phyloP scores from a whole-genome alignment of 1,140 invertebrate species.

The Colletes latitarsis region DNA sequence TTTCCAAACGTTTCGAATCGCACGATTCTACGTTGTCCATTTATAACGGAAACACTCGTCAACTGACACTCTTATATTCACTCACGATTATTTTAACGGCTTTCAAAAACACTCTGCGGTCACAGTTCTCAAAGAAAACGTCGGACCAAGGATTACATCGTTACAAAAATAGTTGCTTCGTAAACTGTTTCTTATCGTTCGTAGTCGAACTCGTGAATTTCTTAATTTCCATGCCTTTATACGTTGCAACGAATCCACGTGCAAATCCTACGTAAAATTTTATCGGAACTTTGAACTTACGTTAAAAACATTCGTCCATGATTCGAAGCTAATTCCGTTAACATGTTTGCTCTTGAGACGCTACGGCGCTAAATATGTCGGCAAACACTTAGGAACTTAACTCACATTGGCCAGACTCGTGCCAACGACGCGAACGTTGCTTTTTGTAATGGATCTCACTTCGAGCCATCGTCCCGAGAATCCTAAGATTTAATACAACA shows the following conservation, averaged over 20 bases:
- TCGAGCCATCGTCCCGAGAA: slow-evolving; percentile 1
- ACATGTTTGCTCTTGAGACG: not conserved
- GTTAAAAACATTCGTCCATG: not conserved
- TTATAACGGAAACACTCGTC: slow-evolving; percentile 1
- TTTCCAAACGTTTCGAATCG: too few relatives aligned
- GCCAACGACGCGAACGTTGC: slow-evolving; percentile 1
- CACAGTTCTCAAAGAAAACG: not conserved
- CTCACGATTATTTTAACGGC: not conserved
- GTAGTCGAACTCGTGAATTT: not conserved
- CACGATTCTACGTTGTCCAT: not conserved
- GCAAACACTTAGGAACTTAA: slow-evolving; percentile 49
- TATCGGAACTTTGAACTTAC: not conserved
- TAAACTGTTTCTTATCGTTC: not conserved
- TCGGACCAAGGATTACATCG: not conserved
- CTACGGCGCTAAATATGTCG: not conserved
- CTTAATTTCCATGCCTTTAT: not conserved
- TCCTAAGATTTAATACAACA: slow-evolving; percentile 85
- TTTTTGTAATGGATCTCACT: slow-evolving; percentile 23
- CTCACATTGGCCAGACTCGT: slow-evolving; percentile 8
- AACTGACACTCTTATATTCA: slow-evolving; percentile 11
- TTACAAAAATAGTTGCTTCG: not conserved
- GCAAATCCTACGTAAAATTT: too few relatives aligned
- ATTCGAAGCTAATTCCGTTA: not conserved
- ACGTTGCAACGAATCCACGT: not conserved
- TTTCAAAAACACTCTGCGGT: not conserved